Conservation (phyloP, 2,888 invertebrate species). For the Sepioteuthis lessoniana region DNA sequence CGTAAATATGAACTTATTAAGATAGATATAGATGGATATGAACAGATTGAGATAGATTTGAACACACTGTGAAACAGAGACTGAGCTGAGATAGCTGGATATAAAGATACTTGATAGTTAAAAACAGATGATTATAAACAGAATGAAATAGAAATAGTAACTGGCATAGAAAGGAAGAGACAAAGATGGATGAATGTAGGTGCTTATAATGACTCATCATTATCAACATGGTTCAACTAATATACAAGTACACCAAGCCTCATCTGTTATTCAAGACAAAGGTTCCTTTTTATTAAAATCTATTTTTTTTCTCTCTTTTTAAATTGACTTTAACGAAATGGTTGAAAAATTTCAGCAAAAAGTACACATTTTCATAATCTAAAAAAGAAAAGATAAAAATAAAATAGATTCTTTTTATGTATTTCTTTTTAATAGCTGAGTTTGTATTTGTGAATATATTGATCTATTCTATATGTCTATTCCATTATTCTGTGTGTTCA, state of each 20-base stretch:
- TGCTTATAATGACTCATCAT: slow-evolving; percentile 20
- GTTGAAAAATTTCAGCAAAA: background rate
- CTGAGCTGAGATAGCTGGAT: background rate
- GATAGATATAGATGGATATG: too few relatives aligned
- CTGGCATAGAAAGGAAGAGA: background rate
- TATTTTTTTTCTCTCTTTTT: background rate
- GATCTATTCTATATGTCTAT: slow-evolving; percentile 11
- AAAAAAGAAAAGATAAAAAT: too few relatives aligned
- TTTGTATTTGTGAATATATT: background rate
- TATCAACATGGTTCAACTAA: background rate
- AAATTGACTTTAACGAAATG: background rate
- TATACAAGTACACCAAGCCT: slow-evolving; percentile 1
- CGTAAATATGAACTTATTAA: background rate
- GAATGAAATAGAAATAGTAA: background rate
- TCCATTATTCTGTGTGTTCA: slow-evolving; percentile 33
- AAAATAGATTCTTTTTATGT: too few relatives aligned
- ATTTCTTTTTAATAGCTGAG: background rate
- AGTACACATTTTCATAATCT: background rate
- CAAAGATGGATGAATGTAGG: background rate
- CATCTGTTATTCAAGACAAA: slow-evolving; percentile 4
- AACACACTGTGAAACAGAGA: background rate
- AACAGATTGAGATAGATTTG: background rate
- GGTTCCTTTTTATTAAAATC: background rate
- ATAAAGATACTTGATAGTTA: background rate
- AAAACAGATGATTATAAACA: background rate